A percentile compares a stretch with the other conserved stretches of the same genome.
phyloP scores from a whole-genome alignment of 2,113 vertebrate genomes.

The Nycticebus coucang region DNA sequence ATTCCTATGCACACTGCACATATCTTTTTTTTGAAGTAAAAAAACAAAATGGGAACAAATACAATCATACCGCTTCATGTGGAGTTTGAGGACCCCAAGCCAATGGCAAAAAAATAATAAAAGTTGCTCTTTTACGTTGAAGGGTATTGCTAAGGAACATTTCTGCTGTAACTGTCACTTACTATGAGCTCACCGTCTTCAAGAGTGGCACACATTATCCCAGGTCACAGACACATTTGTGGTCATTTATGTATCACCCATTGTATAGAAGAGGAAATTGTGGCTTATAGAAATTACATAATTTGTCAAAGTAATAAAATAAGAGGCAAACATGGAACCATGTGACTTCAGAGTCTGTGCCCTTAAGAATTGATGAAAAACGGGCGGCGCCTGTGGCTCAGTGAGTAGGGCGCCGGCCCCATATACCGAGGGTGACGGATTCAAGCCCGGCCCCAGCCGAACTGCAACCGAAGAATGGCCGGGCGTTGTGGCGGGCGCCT shows the following conservation, averaged over 20 bases:
- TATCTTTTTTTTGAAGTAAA: too few relatives aligned
- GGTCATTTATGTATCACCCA: background rate
- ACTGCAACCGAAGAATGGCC: too few relatives aligned
- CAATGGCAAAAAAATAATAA: background rate
- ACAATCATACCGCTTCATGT: too few relatives aligned
- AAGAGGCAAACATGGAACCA: background rate
- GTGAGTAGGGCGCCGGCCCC: too few relatives aligned
- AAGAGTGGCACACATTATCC: background rate
- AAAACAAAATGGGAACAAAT: too few relatives aligned
- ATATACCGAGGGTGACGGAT: too few relatives aligned
- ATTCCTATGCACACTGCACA: too few relatives aligned
- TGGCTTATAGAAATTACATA: background rate
- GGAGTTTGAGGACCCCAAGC: too few relatives aligned
- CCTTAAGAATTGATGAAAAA: background rate
- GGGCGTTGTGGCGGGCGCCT: too few relatives aligned
- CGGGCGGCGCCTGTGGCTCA: too few relatives aligned
- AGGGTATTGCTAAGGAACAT: too few relatives aligned
- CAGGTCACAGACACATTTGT: fast-evolving
- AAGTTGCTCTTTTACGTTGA: background rate
- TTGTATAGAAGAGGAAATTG: background rate
- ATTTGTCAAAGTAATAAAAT: background rate
- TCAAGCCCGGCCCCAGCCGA: too few relatives aligned
- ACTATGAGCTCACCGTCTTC: background rate
- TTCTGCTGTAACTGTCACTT: fast-evolving
- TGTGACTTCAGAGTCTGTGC: background rate